phyloP scores from a whole-genome alignment of 2,797 vertebrate genomes.

The Oreochromis mossambicus region DNA sequence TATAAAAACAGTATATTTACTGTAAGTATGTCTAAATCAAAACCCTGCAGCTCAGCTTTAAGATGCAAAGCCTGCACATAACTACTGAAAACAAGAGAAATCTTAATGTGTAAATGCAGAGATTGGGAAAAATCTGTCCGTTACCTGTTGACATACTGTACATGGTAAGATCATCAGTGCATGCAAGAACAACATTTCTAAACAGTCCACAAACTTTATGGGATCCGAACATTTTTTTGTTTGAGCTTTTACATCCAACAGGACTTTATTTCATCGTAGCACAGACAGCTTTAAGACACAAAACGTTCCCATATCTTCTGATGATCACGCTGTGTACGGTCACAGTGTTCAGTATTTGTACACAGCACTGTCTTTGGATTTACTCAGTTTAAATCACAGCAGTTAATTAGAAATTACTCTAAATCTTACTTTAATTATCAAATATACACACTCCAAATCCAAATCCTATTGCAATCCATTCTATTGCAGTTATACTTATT shows the following conservation, averaged over 20 bases:
- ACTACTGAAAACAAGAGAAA: neutral
- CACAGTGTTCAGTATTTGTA: conserved; percentile 48
- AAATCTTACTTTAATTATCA: conserved; percentile 8
- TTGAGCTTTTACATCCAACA: neutral
- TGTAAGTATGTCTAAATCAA: neutral
- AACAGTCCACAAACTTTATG: neutral
- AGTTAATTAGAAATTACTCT: conserved; percentile 6
- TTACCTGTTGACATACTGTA: neutral
- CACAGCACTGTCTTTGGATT: conserved; percentile 19
- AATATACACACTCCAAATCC: neutral
- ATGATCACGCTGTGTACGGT: conserved; percentile 60
- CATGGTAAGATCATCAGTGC: neutral
- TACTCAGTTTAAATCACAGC: neutral
- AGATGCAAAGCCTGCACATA: neutral
- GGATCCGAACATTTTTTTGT: neutral
- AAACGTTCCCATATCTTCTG: neutral
- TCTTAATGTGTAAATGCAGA: neutral
- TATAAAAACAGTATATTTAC: neutral
- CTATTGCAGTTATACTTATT: neutral
- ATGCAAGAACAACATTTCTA: neutral
- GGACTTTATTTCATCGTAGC: neutral
- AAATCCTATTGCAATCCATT: neutral
- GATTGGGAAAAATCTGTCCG: neutral
- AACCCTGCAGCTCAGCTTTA: neutral
- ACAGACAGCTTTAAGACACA: conserved; percentile 33